Base-by-base conservation (phyloP, 1,140 invertebrate genomes). In the Pteromalus puparum region DNA sequence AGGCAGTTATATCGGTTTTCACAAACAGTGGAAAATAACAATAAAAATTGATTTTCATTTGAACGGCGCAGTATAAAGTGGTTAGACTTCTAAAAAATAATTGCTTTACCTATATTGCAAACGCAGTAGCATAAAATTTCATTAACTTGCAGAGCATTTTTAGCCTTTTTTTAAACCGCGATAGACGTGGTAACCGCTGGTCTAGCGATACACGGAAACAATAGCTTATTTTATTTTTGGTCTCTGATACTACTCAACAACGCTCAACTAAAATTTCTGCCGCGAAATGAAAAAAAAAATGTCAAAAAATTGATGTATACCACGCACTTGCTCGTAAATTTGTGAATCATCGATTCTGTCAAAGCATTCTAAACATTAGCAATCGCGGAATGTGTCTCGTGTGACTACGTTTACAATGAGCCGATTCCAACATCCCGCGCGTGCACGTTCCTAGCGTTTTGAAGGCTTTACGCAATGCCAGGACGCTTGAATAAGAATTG, bases 381-480 rank as follows among this genome's bases (percentile, higher is more conserved):
- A 28, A 70, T 70, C 18, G 21, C 6, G 53, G 68, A 70, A 70
- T 70, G 68, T 18, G 28, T n/a, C 53, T 21, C 24, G 68, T 70
- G 68, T 30, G 68, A 13, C 24, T 12, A 68, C 61, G 15, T 79
- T 79, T 18, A 68, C 18, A 65, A 65, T 48, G 38, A 61, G 48
- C 76, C 15, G 48, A 21, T 61, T 82, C 65, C 34, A 75, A 82
- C 26, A 26, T 46, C 53, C 30, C 30, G 53, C 38, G 34, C 34
- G n/a, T 70, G 28, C 5, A n/a, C 4, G 21, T 38, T 72, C 74
- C 15, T 72, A 24, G 1, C 61, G n/a, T 30, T 70, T 83, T 61
- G 26, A 72, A 83, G 26, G 75, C n/a, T 0, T 84, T 79, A 79
- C 42, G 46, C 76, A 84, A 84, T 79, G 30, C 0, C 61, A 78